Conservation (phyloP, 2,888 invertebrate species). For the Caenorhabditis macrosperma region DNA sequence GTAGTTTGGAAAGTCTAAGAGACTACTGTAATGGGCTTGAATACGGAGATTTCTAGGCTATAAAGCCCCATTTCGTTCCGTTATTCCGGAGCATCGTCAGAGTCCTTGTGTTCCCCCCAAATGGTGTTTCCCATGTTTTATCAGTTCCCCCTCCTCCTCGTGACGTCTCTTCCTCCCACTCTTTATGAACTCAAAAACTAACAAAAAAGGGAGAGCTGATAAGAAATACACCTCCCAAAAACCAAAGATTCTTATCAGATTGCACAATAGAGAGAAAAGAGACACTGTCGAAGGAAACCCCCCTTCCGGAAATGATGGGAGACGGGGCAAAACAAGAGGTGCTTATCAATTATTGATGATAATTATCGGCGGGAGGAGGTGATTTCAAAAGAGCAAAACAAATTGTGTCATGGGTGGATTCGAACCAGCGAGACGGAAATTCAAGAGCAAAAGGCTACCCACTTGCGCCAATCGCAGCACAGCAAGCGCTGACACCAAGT, state of each 20-base stretch:
- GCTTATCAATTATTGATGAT: not conserved
- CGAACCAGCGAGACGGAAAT: not conserved
- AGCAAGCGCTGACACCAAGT: no score
- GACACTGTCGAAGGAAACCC: no score
- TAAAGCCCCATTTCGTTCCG: not conserved
- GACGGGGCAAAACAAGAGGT: slow-evolving; percentile 4
- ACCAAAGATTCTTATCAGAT: slow-evolving; percentile 25
- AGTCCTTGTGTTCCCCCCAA: not conserved
- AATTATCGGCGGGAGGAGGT: not conserved
- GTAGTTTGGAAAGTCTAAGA: no score
- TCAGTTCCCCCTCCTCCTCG: slow-evolving; percentile 9
- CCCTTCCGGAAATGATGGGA: slow-evolving; percentile 36
- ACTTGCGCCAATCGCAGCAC: no score
- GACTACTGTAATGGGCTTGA: no score
- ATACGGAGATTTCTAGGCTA: no score
- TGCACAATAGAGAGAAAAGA: slow-evolving; percentile 10
- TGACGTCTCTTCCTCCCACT: slow-evolving; percentile 10
- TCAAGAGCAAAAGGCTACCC: slow-evolving; percentile 7
- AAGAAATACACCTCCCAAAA: not conserved
- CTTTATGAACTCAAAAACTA: slow-evolving; percentile 25
- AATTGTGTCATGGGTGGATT: not conserved
- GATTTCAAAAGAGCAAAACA: slow-evolving; percentile 9
- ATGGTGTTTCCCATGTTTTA: not conserved
- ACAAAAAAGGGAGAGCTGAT: slow-evolving; percentile 12
- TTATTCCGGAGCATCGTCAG: not conserved